Evolutionary conservation across 2,888 invertebrate species (phyloP).

Genomic region (Smittia sp.): DNA sequence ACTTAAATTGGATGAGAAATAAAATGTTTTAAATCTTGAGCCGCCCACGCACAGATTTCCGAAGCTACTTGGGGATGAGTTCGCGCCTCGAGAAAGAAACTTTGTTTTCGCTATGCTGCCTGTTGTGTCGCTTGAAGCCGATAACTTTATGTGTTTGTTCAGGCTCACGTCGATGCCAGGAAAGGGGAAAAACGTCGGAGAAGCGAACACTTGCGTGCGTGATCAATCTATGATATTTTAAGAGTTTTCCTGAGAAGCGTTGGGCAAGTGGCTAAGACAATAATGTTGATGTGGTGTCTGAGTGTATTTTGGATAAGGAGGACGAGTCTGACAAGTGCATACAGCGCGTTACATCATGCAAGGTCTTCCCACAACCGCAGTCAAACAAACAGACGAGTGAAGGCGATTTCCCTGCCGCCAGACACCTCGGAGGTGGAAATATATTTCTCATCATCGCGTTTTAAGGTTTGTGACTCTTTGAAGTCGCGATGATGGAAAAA

Average conservation of each 20-base stretch:
- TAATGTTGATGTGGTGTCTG: too few species aligned
- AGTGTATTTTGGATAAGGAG: too few species aligned
- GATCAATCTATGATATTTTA: too few species aligned
- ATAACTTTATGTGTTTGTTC: neutral
- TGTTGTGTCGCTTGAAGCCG: neutral
- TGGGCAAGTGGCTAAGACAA: too few species aligned
- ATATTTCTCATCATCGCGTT: conserved; percentile 7
- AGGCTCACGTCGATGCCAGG: too few species aligned
- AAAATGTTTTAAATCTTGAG: conserved; percentile 33
- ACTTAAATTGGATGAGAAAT: neutral
- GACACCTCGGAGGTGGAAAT: conserved; percentile 10
- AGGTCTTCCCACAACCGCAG: neutral
- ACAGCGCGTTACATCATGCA: too few species aligned
- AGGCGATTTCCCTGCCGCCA: neutral
- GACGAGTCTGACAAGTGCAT: too few species aligned
- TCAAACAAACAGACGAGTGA: conserved; percentile 11
- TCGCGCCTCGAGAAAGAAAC: neutral
- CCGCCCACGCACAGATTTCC: conserved; percentile 20
- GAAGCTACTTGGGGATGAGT: conserved; percentile 14
- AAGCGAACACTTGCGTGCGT: too few species aligned
- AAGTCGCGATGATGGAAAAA: conserved; percentile 7
- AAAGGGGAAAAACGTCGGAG: too few species aligned
- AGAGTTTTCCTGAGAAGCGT: too few species aligned
- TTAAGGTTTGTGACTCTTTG: neutral
- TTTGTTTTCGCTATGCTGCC: neutral